A percentile compares a stretch with the other conserved stretches of the same genome.
phyloP scores from a whole-genome alignment of 2,888 invertebrate genomes.

The Phaedon cochleariae region DNA sequence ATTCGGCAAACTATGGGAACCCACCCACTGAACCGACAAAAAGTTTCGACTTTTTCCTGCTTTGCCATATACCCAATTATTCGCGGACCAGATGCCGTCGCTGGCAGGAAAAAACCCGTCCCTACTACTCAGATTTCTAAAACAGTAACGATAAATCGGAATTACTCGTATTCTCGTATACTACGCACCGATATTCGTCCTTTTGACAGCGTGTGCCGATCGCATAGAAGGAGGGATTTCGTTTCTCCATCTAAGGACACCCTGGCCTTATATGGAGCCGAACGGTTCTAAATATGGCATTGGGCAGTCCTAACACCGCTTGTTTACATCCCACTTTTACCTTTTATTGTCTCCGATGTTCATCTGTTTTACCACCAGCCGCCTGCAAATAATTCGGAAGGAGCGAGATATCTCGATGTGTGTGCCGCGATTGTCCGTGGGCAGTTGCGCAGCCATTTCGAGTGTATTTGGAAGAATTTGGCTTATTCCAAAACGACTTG shows the following conservation, averaged over 20 bases:
- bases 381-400: constrained; percentile 1
- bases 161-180: constrained; percentile 40
- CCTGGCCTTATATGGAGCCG: constrained; percentile 84
- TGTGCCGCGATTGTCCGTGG: constrained; percentile 14
- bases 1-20: no score
- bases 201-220: constrained; percentile 49
- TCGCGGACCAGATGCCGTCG: neutral
- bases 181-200: constrained; percentile 36
- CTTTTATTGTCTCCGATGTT: constrained; percentile 26
- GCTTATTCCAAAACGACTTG: constrained; percentile 51
- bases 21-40: no score
- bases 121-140: constrained; percentile 6
- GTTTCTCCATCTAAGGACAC: constrained; percentile 82
- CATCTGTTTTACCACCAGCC: constrained; percentile 27
- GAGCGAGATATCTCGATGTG: neutral
- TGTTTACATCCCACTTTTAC: constrained; percentile 61
- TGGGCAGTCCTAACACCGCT: constrained; percentile 70
- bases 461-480: constrained; percentile 51
- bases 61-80: neutral
- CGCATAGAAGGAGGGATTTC: constrained; percentile 74
- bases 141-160: constrained; percentile 38
- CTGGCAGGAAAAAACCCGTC: constrained; percentile 1
- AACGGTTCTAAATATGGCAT: constrained; percentile 84
- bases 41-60: constrained; percentile 2
- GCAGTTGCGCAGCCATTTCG: constrained; percentile 23